Evolutionary conservation across 1,140 invertebrate genomes (phyloP).

Genomic region (Lordiphosa collinella): DNA sequence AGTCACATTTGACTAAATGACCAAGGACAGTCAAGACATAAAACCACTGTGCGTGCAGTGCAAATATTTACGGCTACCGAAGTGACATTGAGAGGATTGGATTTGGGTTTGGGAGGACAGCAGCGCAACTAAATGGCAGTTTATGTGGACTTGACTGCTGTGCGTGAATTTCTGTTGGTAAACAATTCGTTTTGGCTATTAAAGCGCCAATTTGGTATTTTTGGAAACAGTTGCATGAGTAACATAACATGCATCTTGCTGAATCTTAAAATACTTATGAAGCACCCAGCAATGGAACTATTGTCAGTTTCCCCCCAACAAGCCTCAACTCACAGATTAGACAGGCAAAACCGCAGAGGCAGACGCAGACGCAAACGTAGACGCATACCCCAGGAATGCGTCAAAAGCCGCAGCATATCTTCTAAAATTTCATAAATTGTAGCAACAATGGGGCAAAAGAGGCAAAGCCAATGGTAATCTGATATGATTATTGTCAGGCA

Average conservation of each 20-base stretch:
- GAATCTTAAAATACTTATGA: no score
- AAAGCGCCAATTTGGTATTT: conserved; percentile 40
- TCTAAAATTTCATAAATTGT: conserved; percentile 78
- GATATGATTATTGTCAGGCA: conserved; percentile 78
- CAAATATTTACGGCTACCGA: conserved; percentile 69
- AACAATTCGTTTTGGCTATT: conserved; percentile 71
- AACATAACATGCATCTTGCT: no score
- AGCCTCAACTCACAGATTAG: conserved; percentile 28
- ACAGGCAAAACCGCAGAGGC: conserved; percentile 32
- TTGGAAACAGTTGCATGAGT: conserved; percentile 36
- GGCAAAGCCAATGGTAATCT: conserved; percentile 69
- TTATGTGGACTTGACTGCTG: conserved; percentile 53
- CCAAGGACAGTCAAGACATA: conserved; percentile 52
- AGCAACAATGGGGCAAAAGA: conserved; percentile 70
- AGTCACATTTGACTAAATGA: conserved; percentile 22
- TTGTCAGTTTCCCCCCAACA: not conserved
- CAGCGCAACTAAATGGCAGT: conserved; percentile 69
- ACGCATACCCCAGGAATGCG: conserved; percentile 53
- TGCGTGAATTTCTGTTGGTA: conserved; percentile 56
- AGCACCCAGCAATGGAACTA: no score
- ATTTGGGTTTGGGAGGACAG: conserved; percentile 13
- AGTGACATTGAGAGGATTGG: conserved; percentile 33
- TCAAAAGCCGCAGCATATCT: conserved; percentile 75
- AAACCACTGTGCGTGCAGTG: conserved; percentile 30
- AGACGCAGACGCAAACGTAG: conserved; percentile 21